Percentiles rank a stretch among this genome's conserved stretches.
phyloP scores from a whole-genome alignment of 2,797 vertebrate species.

The Meda fulgida region DNA sequence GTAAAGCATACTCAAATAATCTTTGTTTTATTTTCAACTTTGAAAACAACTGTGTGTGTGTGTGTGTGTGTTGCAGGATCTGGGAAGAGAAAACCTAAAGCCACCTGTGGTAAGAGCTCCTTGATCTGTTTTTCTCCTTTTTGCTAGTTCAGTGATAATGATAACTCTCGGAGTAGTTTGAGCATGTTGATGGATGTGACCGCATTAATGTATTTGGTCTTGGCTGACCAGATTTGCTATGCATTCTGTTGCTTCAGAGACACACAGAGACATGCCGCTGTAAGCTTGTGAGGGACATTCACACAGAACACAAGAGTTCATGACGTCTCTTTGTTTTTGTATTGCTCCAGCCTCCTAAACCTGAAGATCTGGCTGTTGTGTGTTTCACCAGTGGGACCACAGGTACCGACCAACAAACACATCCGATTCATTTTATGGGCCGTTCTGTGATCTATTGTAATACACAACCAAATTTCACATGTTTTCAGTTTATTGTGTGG shows the following conservation, averaged over 20 bases:
- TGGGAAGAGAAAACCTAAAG: slow-evolving; percentile 78
- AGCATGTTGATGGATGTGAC: neutral
- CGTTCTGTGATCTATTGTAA: neutral
- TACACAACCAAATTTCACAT: neutral
- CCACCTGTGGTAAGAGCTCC: slow-evolving; percentile 77
- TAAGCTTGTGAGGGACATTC: neutral
- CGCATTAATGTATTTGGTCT: neutral
- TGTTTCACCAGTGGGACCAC: slow-evolving; percentile 82
- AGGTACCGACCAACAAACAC: slow-evolving; percentile 63
- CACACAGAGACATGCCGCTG: neutral
- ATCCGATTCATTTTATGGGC: neutral
- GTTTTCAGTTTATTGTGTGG: neutral
- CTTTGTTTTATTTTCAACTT: neutral
- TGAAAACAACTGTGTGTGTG: neutral
- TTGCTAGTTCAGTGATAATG: neutral
- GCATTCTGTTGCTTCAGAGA: neutral
- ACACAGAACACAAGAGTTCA: no score
- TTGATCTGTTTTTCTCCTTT: slow-evolving; percentile 22
- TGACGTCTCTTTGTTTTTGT: slow-evolving; percentile 25
- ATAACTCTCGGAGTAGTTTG: neutral
- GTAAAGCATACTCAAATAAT: neutral
- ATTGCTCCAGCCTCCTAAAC: slow-evolving; percentile 77
- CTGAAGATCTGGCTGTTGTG: slow-evolving; percentile 83
- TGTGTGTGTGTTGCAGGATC: slow-evolving; percentile 69
- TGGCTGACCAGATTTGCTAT: neutral